A percentile compares a stretch with the other conserved stretches of the same genome.
phyloP scores from a whole-genome alignment of 2,113 vertebrate genomes.

The Apus apus region DNA sequence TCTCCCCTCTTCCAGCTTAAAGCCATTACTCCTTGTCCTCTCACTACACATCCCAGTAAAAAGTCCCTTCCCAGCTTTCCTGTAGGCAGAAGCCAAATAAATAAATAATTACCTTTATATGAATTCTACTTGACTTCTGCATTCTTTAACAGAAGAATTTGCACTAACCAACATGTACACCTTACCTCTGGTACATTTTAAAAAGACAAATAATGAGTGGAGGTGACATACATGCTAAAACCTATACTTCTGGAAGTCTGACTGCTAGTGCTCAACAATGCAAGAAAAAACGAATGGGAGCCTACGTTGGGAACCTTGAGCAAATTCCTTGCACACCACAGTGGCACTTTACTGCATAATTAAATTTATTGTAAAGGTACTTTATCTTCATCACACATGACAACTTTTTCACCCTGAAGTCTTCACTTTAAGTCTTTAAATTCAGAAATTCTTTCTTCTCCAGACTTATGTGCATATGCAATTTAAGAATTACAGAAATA shows the following conservation, averaged over 20 bases:
- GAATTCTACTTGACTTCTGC: slow-evolving; percentile 56
- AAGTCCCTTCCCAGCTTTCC: no score
- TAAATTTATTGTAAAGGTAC: slow-evolving; percentile 71
- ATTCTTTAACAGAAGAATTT: slow-evolving; percentile 54
- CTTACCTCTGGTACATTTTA: neutral
- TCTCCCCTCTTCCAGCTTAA: no score
- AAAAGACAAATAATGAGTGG: neutral
- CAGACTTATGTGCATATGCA: fast-evolving
- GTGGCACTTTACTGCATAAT: slow-evolving; percentile 66
- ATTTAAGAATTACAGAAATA: slow-evolving; percentile 6
- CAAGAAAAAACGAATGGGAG: slow-evolving; percentile 52
- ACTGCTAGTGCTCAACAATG: slow-evolving; percentile 65
- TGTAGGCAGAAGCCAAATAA: neutral
- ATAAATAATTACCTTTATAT: slow-evolving; percentile 15
- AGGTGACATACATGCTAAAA: slow-evolving; percentile 48
- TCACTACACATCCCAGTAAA: no score
- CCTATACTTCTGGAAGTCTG: slow-evolving; percentile 44
- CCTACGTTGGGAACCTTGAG: slow-evolving; percentile 40
- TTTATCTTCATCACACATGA: slow-evolving; percentile 76
- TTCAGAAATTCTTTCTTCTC: slow-evolving; percentile 1
- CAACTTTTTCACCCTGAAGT: slow-evolving; percentile 33
- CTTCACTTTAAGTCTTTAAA: slow-evolving; percentile 35
- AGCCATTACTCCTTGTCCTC: no score
- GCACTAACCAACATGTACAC: neutral
- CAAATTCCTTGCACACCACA: slow-evolving; percentile 61